Base-by-base conservation (phyloP, 2,113 vertebrate genomes). In the Collichthys lucidus region DNA sequence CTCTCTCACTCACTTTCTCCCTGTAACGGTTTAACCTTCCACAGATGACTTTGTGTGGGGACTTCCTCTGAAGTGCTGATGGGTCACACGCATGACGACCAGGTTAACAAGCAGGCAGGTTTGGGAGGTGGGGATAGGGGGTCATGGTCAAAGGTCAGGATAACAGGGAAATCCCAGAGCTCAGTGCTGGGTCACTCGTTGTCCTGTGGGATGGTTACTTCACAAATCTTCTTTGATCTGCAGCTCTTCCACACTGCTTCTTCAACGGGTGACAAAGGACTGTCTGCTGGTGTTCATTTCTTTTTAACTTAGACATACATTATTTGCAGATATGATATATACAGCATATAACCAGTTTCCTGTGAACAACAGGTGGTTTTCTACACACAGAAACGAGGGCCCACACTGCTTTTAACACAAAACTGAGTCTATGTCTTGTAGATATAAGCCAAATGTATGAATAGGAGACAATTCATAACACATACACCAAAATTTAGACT, bases 51-150 rank as follows among this genome's bases (percentile, higher is more conserved):
- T 44, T 80, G 53, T 74, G 20, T 57, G 77, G 78, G 57, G 79
- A 83, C 84, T 89, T 92, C 89, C 89, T 92, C 87, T 92, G 90
- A 93, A 89, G 89, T 92, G 88, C 91, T 78, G 83, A 65, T 81
- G 78, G 89, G 83, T 91, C 86, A 89, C 86, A 89, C 2, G 90
- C 92, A 91, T 91, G 88, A 92, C 84, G 73, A 74, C 66, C 84
- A 91, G 92, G 92, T 93, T 93, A 94, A 93, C 89, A 84, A 80
- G 87, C 86, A 76, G 85, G 47, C 91, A 92, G 89, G 81, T 87
- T 90, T 46, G 61, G 77, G 80, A 82, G 85, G 68, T 86, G 65
- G 63, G 77, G 53, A 80, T 63, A 47, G 52, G 65, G 71, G 88
- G 66, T 80, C 76, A 62, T 24, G 86, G 90, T 88, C 87, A 90